Evolutionary conservation across 2,888 invertebrate species (phyloP).

Genomic region (Perdita meconis): DNA sequence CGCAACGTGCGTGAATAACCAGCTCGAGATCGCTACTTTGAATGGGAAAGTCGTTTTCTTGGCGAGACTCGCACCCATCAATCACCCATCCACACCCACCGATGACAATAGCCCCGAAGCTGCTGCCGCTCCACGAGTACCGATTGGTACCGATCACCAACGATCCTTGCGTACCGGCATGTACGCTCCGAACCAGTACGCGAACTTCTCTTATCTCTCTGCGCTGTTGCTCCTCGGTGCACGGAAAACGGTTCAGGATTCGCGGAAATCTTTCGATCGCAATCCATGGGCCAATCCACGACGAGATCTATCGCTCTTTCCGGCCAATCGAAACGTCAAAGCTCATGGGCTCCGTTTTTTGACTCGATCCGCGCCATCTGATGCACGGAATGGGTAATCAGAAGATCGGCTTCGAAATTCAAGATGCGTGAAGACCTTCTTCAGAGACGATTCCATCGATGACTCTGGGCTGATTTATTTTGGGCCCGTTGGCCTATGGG

Average conservation of each 20-base stretch:
- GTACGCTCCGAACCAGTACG: not conserved
- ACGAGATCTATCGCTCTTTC: not conserved
- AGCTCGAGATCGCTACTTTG: slow-evolving; percentile 31
- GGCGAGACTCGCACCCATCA: slow-evolving; percentile 23
- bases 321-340: slow-evolving; percentile 36
- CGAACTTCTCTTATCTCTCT: not conserved
- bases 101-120: slow-evolving; percentile 52
- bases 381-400: not conserved
- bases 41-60: not conserved
- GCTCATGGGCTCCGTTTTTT: not conserved
- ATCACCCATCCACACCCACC: slow-evolving; percentile 26
- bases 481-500: too few species aligned
- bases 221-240: not conserved
- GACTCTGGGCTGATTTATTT: slow-evolving; percentile 3
- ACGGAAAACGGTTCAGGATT: slow-evolving; percentile 32
- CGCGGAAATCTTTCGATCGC: slow-evolving; percentile 40
- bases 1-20: slow-evolving; percentile 22
- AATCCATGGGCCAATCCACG: slow-evolving; percentile 46
- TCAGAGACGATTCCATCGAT: slow-evolving; percentile 19
- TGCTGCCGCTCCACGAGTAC: slow-evolving; percentile 10
- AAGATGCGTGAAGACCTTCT: slow-evolving; percentile 23
- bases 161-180: slow-evolving; percentile 40
- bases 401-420: not conserved
- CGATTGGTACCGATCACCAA: too few species aligned
- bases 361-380: slow-evolving; percentile 45